phyloP scores from a whole-genome alignment of 2,888 invertebrate genomes.

The Pyrochroa serraticornis region DNA sequence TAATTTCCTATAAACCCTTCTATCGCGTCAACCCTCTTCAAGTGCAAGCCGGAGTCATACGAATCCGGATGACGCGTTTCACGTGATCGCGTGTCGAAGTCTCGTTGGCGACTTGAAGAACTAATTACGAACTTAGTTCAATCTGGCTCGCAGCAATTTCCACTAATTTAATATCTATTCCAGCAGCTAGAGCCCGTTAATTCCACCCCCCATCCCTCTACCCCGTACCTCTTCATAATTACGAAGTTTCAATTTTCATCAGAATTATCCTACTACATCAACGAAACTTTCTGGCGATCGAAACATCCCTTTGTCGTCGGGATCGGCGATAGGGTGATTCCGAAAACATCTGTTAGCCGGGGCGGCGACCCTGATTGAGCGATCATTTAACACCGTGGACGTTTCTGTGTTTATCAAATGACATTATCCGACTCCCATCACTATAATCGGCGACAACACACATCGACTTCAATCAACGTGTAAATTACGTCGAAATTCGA shows the following conservation, averaged over 20 bases:
- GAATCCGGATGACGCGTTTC: constrained; percentile 42
- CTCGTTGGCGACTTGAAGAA: constrained; percentile 52
- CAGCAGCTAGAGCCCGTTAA: constrained; percentile 37
- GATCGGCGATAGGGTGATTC: constrained; percentile 14
- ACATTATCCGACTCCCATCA: constrained; percentile 36
- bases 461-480: constrained; percentile 12
- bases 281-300: no score
- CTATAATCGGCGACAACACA: constrained; percentile 12
- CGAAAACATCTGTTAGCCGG: constrained; percentile 40
- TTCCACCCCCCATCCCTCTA: constrained; percentile 22
- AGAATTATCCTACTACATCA: neutral
- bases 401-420: constrained; percentile 40
- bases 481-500: constrained; percentile 4
- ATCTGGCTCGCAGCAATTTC: constrained; percentile 48
- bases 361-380: constrained; percentile 38
- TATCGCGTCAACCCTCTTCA: neutral
- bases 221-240: neutral
- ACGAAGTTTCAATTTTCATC: neutral
- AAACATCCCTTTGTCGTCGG: constrained; percentile 19
- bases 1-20: no score
- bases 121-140: constrained; percentile 51
- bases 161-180: constrained; percentile 53
- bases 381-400: constrained; percentile 44
- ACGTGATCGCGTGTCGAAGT: constrained; percentile 53
- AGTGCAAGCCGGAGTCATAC: constrained; percentile 41